Conservation (phyloP, 2,888 invertebrate species). For the Monopis laevigella region DNA sequence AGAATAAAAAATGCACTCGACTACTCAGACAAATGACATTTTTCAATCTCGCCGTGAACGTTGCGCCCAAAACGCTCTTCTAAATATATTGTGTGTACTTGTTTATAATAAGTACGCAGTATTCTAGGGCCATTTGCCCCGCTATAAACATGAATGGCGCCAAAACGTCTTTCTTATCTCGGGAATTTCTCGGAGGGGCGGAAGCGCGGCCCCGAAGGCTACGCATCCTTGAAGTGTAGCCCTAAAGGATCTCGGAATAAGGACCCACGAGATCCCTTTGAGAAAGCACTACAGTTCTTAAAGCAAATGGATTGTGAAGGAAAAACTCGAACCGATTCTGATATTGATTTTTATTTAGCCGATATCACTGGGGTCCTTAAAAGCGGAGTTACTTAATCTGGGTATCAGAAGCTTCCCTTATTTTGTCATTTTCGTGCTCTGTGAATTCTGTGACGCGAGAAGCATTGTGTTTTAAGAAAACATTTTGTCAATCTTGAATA, state of each 20-base stretch:
- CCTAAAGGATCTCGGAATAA: constrained; percentile 63
- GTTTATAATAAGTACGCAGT: constrained; percentile 62
- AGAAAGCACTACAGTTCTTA: constrained; percentile 49
- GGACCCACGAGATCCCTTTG: constrained; percentile 51
- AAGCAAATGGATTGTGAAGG: constrained; percentile 62
- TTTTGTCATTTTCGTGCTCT: constrained; percentile 4
- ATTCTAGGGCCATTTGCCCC: constrained; percentile 61
- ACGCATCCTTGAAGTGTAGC: constrained; percentile 56
- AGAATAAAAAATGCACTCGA: too few relatives aligned
- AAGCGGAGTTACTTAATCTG: constrained; percentile 13
- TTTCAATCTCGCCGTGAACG: constrained; percentile 28
- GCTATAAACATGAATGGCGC: constrained; percentile 66
- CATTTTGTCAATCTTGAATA: too few relatives aligned
- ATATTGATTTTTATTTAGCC: constrained; percentile 62
- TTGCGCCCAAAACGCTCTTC: constrained; percentile 18
- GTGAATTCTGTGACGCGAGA: too few relatives aligned
- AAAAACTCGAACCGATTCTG: constrained; percentile 52
- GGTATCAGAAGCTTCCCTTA: constrained; percentile 10
- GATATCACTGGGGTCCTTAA: constrained; percentile 21
- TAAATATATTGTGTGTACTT: constrained; percentile 42
- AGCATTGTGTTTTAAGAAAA: too few relatives aligned
- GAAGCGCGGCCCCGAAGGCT: constrained; percentile 55
- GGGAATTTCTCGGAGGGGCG: constrained; percentile 58
- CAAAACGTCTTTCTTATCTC: constrained; percentile 67
- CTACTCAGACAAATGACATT: too few relatives aligned